Evolutionary conservation across 1,140 invertebrate species (phyloP), one percentile per base, ranked within the genome.

Genomic region (Nixonia krombeini): DNA sequence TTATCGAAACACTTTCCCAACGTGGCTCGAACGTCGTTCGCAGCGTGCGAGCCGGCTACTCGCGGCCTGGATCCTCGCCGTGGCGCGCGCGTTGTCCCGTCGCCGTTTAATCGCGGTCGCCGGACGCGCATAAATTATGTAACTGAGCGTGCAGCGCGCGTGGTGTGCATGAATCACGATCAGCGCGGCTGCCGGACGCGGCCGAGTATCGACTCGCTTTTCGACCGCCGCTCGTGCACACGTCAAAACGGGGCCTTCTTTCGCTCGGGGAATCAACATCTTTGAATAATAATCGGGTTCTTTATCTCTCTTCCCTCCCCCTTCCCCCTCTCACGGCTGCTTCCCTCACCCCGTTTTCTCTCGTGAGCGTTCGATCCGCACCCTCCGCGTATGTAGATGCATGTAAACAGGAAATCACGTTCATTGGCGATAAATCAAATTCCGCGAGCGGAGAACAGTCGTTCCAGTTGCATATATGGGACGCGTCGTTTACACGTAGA

Each of bases 381-480:
- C 68, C 65, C n/a, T 70, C 65, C 62, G 53, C 58, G 58, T 62
- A 65, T 70, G 68, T 65, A 65, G 51, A 62, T 65, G 44, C 61
- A 49, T 65, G 57, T 65, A 65, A 70, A 62, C 68, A 65, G 57
- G 57, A 70, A 70, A 70, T 65, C 57, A 65, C 57, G 57, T 51
- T 25, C 61, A 42, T 57, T 57, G 61, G 35, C 41, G 57, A 65
- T 65, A 70, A 70, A 70, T 65, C 61, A 70, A 65, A 70, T 65
- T 62, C 64, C 42, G 61, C 44, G 47, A 61, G 62, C 61, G 67
- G 56, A 59, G 59, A n/a, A n/a, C n/a, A 64, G 63, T 55, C 55
- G 67, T 56, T 70, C 67, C 59, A 70, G 67, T 70, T 70, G 56
- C 67, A 70, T 70, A 64, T 64, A 64, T 61, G 67, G 56, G 61